Evolutionary conservation across 2,888 invertebrate species (phyloP).

Genomic region (Candidula unifasciata): DNA sequence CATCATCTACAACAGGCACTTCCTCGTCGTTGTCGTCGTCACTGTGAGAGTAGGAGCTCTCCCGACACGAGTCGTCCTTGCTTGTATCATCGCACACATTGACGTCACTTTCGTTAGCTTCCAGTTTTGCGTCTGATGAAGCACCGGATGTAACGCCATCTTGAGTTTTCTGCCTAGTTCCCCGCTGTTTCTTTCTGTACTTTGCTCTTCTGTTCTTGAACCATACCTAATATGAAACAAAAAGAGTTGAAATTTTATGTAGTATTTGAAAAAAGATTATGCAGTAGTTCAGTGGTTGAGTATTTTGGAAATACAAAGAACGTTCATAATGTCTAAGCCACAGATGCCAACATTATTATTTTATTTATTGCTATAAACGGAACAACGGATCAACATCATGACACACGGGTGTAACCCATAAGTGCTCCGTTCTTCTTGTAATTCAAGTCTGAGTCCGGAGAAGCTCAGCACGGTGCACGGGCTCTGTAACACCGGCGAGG

Average conservation of each 20-base stretch:
- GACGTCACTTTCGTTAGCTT: neutral
- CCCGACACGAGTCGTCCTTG: slow-evolving; percentile 36
- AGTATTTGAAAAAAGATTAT: too few relatives aligned
- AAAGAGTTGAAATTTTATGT: neutral
- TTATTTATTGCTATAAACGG: too few relatives aligned
- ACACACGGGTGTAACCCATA: too few relatives aligned
- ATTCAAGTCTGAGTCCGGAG: too few relatives aligned
- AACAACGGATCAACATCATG: too few relatives aligned
- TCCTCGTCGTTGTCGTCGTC: slow-evolving; percentile 46
- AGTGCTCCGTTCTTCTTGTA: too few relatives aligned
- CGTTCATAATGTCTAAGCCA: too few relatives aligned
- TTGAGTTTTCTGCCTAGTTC: slow-evolving; percentile 53
- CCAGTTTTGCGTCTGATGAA: neutral
- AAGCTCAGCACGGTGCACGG: too few relatives aligned
- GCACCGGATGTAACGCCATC: neutral
- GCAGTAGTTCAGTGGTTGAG: too few relatives aligned
- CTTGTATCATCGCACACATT: slow-evolving; percentile 46
- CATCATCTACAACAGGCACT: slow-evolving; percentile 51
- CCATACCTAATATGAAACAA: slow-evolving; percentile 37
- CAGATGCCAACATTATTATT: too few relatives aligned
- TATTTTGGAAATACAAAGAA: too few relatives aligned
- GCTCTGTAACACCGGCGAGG: too few relatives aligned
- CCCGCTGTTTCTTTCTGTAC: slow-evolving; percentile 93
- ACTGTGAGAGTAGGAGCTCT: slow-evolving; percentile 38
- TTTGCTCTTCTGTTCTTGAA: slow-evolving; percentile 91